Conservation (phyloP, 1,140 invertebrate species). For the Sycobia sp. region DNA sequence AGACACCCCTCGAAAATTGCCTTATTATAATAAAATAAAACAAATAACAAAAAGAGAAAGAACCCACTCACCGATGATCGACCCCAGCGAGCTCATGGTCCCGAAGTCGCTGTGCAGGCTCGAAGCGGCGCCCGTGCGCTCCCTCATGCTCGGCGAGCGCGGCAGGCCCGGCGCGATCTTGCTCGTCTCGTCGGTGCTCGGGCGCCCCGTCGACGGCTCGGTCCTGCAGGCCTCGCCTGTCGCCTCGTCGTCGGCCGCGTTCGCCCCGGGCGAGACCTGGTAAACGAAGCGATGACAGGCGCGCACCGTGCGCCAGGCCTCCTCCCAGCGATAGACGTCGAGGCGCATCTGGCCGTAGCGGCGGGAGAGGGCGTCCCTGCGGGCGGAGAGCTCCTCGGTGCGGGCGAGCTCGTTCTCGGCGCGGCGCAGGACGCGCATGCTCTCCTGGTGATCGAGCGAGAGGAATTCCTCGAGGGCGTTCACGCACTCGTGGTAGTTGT, state of each 20-base stretch:
- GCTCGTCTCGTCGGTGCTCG: no score
- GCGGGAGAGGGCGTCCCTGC: slow-evolving; percentile 45
- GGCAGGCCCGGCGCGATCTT: background rate
- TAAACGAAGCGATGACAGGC: slow-evolving; percentile 71
- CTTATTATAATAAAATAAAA: no score
- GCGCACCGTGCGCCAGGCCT: slow-evolving; percentile 66
- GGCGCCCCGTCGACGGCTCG: no score
- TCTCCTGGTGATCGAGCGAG: slow-evolving; percentile 66
- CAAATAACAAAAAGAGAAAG: no score
- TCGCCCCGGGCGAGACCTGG: slow-evolving; percentile 64
- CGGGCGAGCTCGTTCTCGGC: slow-evolving; percentile 60
- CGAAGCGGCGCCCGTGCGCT: no score
- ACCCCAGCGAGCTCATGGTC: slow-evolving; percentile 54
- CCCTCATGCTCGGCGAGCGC: background rate
- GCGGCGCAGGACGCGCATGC: slow-evolving; percentile 63
- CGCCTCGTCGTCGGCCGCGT: no score
- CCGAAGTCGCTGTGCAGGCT: slow-evolving; percentile 42
- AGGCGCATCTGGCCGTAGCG: slow-evolving; percentile 61
- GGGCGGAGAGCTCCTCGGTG: slow-evolving; percentile 59
- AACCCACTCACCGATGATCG: slow-evolving; percentile 58
- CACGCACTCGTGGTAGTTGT: slow-evolving; percentile 11
- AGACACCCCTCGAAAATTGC: no score
- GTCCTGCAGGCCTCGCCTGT: no score
- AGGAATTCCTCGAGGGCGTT: slow-evolving; percentile 68
- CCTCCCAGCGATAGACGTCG: slow-evolving; percentile 67